Evolutionary conservation across 2,113 vertebrate genomes (phyloP).

Genomic region (Oncorhynchus masou): DNA sequence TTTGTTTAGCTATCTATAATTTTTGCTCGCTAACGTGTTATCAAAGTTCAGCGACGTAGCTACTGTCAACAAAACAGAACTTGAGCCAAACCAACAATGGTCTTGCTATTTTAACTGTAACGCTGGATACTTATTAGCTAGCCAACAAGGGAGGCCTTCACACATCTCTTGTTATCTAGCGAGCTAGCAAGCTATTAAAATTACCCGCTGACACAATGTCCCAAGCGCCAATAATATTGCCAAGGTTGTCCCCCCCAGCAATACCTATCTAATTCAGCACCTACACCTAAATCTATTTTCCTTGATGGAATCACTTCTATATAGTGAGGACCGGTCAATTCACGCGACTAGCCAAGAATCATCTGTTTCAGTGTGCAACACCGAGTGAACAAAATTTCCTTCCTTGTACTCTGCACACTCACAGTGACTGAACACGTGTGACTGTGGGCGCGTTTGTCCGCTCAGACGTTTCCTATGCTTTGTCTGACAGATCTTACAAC

Average conservation of each 20-base stretch:
- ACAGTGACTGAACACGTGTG: neutral
- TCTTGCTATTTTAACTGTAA: neutral
- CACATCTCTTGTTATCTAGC: constrained; percentile 55
- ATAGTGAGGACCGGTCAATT: neutral
- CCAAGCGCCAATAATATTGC: neutral
- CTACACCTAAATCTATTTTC: neutral
- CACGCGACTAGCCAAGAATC: neutral
- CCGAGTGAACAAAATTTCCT: neutral
- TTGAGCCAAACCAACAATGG: constrained; percentile 27
- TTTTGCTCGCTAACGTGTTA: neutral
- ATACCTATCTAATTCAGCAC: neutral
- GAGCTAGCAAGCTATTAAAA: neutral
- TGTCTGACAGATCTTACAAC: too few species aligned
- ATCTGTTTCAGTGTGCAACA: neutral
- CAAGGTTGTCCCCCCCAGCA: neutral
- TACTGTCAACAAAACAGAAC: neutral
- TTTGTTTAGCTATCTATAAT: neutral
- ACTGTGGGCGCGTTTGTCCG: too few species aligned
- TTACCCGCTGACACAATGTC: neutral
- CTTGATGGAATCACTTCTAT: neutral
- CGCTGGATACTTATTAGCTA: constrained; percentile 5
- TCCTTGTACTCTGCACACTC: neutral
- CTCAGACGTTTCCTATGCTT: too few species aligned
- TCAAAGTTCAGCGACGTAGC: neutral
- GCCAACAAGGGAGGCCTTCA: constrained; percentile 48